Evolutionary conservation across 2,113 vertebrate species (phyloP).

Genomic region (Python bivittatus): DNA sequence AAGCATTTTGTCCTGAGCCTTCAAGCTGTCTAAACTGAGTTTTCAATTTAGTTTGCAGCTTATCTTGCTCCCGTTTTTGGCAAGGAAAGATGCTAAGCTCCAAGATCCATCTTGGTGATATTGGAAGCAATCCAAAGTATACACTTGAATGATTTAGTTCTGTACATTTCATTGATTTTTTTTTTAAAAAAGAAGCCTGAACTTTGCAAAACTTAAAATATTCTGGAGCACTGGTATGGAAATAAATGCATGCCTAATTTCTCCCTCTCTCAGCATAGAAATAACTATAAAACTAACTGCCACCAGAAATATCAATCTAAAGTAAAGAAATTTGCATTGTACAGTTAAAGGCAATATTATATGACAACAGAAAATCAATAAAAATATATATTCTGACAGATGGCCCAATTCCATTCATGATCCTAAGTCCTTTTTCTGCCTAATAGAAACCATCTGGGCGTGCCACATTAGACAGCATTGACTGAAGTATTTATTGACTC

Average conservation of each 20-base stretch:
- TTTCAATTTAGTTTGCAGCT: conserved; percentile 42
- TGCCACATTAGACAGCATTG: conserved; percentile 43
- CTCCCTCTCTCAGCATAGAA: neutral
- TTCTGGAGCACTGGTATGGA: conserved; percentile 16
- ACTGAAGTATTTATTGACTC: conserved; percentile 57
- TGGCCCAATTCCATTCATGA: conserved; percentile 15
- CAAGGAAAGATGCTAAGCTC: conserved; percentile 40
- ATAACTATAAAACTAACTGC: neutral
- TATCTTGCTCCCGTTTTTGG: conserved; percentile 41
- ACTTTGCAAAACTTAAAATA: conserved; percentile 50
- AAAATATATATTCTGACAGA: neutral
- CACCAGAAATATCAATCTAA: neutral
- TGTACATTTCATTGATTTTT: conserved; percentile 42
- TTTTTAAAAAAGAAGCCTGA: neutral
- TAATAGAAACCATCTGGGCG: conserved; percentile 49
- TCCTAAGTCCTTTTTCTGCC: conserved; percentile 30
- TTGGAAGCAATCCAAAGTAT: conserved; percentile 44
- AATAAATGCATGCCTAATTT: neutral
- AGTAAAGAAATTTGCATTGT: neutral
- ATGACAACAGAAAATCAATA: neutral
- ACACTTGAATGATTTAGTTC: conserved; percentile 33
- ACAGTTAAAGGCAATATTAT: neutral
- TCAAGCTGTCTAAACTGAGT: conserved; percentile 45
- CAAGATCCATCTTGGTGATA: conserved; percentile 33
- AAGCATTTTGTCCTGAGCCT: conserved; percentile 40